These are phyloP conservation scores for Alosa sapidissima DNA, from an alignment of 2,797 vertebrate species.

Conservation along the genomic window DNA sequence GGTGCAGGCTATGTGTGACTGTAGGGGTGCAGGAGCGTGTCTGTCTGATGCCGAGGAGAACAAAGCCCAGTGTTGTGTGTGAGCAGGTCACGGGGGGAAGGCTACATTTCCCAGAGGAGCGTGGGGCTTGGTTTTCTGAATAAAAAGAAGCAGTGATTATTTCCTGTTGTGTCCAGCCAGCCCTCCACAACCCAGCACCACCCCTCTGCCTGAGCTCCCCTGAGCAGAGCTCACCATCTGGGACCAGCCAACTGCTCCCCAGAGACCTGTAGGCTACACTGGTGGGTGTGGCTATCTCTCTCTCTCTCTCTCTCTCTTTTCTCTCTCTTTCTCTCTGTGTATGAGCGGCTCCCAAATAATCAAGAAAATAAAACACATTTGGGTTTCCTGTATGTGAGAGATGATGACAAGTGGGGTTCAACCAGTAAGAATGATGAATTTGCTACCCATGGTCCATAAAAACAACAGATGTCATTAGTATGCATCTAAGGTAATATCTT, in stretches of 20 bases:
- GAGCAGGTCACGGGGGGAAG: slow-evolving; percentile 34
- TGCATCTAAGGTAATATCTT: neutral
- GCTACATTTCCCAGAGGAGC: slow-evolving; percentile 55
- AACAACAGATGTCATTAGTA: neutral
- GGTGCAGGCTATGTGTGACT: neutral
- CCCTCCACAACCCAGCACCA: slow-evolving; percentile 24
- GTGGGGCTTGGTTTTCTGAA: slow-evolving; percentile 49
- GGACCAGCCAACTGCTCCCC: slow-evolving; percentile 53
- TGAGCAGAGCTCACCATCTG: slow-evolving; percentile 46
- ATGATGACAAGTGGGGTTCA: neutral
- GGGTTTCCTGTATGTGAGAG: neutral
- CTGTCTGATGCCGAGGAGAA: neutral
- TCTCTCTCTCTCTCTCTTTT: slow-evolving; percentile 21
- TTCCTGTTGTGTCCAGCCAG: slow-evolving; percentile 59
- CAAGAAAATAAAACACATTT: slow-evolving; percentile 35
- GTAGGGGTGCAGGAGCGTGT: neutral
- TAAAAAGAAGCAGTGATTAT: slow-evolving; percentile 65
- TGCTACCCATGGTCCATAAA: neutral
- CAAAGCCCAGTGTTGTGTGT: slow-evolving; percentile 36
- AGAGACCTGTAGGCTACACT: slow-evolving; percentile 34
- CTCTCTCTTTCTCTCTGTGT: slow-evolving; percentile 22
- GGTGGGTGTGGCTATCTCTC: slow-evolving; percentile 15
- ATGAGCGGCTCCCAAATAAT: neutral
- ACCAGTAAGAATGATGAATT: neutral
- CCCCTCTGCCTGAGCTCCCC: slow-evolving; percentile 53